Evolutionary conservation across 2,113 vertebrate species (phyloP).

Genomic region (Arenaria interpres): DNA sequence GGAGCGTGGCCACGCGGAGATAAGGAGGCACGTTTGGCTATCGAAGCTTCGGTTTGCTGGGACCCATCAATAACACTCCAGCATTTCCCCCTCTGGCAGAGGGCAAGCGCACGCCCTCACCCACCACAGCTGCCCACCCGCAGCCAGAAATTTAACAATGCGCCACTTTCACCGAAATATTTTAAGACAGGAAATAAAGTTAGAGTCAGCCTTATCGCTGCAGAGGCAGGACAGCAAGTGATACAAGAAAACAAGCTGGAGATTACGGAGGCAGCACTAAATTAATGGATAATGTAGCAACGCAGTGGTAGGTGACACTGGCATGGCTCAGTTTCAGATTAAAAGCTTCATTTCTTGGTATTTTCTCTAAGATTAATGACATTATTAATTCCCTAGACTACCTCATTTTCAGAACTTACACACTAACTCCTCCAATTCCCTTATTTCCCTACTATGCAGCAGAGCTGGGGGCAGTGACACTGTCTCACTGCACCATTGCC

Average conservation of each 20-base stretch:
- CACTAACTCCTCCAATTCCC: background rate
- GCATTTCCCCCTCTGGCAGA: background rate
- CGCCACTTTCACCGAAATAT: rapidly evolving
- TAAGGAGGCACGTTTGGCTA: background rate
- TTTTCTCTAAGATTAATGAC: background rate
- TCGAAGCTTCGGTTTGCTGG: background rate
- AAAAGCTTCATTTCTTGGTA: background rate
- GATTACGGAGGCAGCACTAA: rapidly evolving
- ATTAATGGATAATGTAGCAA: rapidly evolving
- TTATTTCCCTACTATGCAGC: rapidly evolving
- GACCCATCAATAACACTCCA: background rate
- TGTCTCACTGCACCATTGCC: background rate
- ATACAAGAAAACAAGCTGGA: rapidly evolving
- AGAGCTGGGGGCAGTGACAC: background rate
- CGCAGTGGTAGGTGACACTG: background rate
- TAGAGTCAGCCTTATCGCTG: background rate
- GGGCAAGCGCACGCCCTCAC: rapidly evolving
- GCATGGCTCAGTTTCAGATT: rapidly evolving
- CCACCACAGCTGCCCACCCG: background rate
- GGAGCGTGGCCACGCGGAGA: background rate
- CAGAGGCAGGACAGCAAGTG: background rate
- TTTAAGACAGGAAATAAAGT: background rate
- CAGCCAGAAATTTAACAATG: rapidly evolving
- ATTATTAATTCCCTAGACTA: background rate
- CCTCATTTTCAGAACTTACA: background rate